These are phyloP conservation scores for Drosophila hydei DNA, from an alignment of 1,140 invertebrate species.

Conservation along the genomic window DNA sequence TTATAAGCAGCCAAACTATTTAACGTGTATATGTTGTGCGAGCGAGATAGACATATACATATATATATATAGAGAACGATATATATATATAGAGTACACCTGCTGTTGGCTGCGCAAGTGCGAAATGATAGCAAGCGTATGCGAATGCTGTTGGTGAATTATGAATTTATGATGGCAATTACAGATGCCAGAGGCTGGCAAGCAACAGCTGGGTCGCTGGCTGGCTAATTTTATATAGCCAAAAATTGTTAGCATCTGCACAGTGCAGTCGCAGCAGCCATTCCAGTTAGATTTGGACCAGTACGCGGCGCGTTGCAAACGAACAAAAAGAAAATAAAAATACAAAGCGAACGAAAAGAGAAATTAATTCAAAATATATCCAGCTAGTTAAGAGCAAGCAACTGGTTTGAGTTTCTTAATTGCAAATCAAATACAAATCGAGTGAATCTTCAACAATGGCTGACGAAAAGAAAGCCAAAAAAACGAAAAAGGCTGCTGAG, in stretches of 20 bases:
- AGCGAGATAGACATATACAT: slow-evolving; percentile 11
- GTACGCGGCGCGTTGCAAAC: slow-evolving; percentile 60
- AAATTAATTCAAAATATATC: slow-evolving; percentile 5
- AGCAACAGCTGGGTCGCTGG: slow-evolving; percentile 41
- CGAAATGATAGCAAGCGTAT: slow-evolving; percentile 65
- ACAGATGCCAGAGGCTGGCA: slow-evolving; percentile 43
- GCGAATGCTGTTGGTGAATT: slow-evolving; percentile 45
- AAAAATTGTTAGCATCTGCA: slow-evolving; percentile 40
- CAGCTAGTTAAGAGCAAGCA: not conserved
- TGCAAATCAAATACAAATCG: not conserved
- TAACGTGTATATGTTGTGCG: slow-evolving; percentile 2
- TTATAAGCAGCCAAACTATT: slow-evolving; percentile 39
- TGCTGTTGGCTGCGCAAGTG: slow-evolving; percentile 66
- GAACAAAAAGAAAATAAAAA: slow-evolving; percentile 1
- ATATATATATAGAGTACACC: slow-evolving; percentile 57
- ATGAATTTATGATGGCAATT: slow-evolving; percentile 55
- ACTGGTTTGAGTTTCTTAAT: not conserved
- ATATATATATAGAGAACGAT: not conserved
- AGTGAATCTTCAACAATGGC: slow-evolving; percentile 53
- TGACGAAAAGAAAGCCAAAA: slow-evolving; percentile 80
- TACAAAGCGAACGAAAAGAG: slow-evolving; percentile 28
- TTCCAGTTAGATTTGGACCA: slow-evolving; percentile 40
- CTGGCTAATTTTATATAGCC: slow-evolving; percentile 73
- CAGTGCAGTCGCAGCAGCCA: slow-evolving; percentile 76
- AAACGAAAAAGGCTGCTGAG: slow-evolving; percentile 78